Evolutionary conservation across 2,113 vertebrate genomes (phyloP).

Genomic region (Sminthopsis crassicaudata): DNA sequence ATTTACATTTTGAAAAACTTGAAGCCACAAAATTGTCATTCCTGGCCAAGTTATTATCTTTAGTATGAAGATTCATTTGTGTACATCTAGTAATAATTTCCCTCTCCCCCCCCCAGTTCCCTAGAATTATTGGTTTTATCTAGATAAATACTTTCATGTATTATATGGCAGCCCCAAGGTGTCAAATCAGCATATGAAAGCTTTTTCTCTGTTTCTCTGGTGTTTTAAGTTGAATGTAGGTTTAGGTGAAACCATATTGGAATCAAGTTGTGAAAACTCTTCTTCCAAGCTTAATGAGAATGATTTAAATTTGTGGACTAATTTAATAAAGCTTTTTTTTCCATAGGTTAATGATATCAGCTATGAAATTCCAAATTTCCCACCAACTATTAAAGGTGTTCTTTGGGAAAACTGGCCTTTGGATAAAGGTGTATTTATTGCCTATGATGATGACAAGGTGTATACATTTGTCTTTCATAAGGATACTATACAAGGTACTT

Average conservation of each 20-base stretch:
- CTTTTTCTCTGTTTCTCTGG: not conserved
- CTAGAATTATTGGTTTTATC: constrained; percentile 13
- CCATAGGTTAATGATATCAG: constrained; percentile 89
- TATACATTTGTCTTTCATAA: constrained; percentile 96
- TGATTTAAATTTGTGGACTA: not conserved
- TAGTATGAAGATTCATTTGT: constrained; percentile 34
- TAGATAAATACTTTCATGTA: constrained; percentile 4
- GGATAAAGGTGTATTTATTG: constrained; percentile 94
- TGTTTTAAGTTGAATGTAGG: not conserved
- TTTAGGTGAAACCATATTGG: not conserved
- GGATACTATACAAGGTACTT: constrained; percentile 93
- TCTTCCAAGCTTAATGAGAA: not conserved
- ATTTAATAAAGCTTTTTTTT: constrained; percentile 56
- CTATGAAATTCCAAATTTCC: constrained; percentile 94
- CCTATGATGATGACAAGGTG: constrained; percentile 95
- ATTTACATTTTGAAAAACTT: constrained; percentile 2
- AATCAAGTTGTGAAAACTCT: not conserved
- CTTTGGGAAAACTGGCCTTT: constrained; percentile 96
- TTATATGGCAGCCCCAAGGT: not conserved
- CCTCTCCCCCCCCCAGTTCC: not conserved
- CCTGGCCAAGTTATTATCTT: constrained; percentile 14
- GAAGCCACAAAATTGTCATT: not conserved
- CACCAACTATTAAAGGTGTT: constrained; percentile 94
- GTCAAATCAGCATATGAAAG: not conserved
- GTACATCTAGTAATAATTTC: constrained; percentile 2